phyloP scores from a whole-genome alignment of 2,888 invertebrate genomes.

The Plemyria rubiginata region DNA sequence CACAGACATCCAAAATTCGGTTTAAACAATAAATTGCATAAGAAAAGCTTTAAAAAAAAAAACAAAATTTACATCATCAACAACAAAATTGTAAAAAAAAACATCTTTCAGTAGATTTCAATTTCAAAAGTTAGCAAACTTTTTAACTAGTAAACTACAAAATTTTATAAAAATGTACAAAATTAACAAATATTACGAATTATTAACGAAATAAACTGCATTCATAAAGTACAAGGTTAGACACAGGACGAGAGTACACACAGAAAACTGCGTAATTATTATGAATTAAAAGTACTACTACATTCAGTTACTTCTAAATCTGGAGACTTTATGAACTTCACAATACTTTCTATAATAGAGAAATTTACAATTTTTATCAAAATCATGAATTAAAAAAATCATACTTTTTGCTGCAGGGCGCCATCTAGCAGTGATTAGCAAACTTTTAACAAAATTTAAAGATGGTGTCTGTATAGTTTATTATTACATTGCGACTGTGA shows the following conservation, averaged over 20 bases:
- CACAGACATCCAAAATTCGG: slow-evolving; percentile 49
- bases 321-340: slow-evolving; percentile 15
- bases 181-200: slow-evolving; percentile 11
- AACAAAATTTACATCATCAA: slow-evolving; percentile 49
- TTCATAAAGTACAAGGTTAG: slow-evolving; percentile 14
- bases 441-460: not conserved
- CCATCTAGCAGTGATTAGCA: not conserved
- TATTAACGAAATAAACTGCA: slow-evolving; percentile 17
- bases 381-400: too few relatives aligned
- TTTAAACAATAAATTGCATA: slow-evolving; percentile 15
- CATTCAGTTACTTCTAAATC: slow-evolving; percentile 11
- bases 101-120: slow-evolving; percentile 11
- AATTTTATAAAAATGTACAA: slow-evolving; percentile 39
- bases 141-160: not conserved
- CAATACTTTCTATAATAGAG: too few relatives aligned
- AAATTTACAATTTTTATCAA: too few relatives aligned
- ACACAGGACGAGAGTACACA: slow-evolving; percentile 30
- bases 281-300: slow-evolving; percentile 14
- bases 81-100: not conserved
- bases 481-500: too few relatives aligned
- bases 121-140: slow-evolving; percentile 1
- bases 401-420: too few relatives aligned
- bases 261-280: slow-evolving; percentile 33
- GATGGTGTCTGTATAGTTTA: too few relatives aligned
- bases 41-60: slow-evolving; percentile 17